Conservation (phyloP, 2,888 invertebrate genomes). For the Alentia gelatinosa region DNA sequence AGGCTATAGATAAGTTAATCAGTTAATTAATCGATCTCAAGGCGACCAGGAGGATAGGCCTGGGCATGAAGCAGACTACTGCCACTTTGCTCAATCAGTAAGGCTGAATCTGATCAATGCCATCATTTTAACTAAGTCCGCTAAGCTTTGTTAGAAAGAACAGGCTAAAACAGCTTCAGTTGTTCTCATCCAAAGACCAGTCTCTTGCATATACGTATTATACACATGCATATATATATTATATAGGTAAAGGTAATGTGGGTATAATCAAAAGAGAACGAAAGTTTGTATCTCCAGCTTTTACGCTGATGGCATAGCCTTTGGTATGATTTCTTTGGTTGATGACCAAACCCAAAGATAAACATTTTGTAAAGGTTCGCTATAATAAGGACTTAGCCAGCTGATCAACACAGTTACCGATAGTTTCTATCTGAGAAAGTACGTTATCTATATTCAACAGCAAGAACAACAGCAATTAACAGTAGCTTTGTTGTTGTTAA, state of each 20-base stretch:
- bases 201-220: neutral
- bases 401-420: neutral
- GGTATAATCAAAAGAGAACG: neutral
- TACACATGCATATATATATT: neutral
- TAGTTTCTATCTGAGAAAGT: neutral
- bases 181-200: constrained; percentile 1
- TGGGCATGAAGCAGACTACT: neutral
- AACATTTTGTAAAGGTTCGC: no score
- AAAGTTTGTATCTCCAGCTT: no score
- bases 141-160: neutral
- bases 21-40: neutral
- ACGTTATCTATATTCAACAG: neutral
- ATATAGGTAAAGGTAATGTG: neutral
- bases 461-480: neutral
- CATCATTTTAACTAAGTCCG: neutral
- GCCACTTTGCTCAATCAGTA: constrained; percentile 19
- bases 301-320: no score
- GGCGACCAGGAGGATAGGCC: neutral
- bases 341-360: no score
- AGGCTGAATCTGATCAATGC: neutral
- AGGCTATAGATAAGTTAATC: neutral
- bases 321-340: neutral
- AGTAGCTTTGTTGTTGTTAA: no score
- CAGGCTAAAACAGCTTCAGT: neutral
- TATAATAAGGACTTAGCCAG: neutral